A percentile compares a stretch with the other conserved stretches of the same genome.
These are phyloP conservation scores for Limanda limanda DNA, from an alignment of 2,113 vertebrate genomes.

Conservation along the genomic window DNA sequence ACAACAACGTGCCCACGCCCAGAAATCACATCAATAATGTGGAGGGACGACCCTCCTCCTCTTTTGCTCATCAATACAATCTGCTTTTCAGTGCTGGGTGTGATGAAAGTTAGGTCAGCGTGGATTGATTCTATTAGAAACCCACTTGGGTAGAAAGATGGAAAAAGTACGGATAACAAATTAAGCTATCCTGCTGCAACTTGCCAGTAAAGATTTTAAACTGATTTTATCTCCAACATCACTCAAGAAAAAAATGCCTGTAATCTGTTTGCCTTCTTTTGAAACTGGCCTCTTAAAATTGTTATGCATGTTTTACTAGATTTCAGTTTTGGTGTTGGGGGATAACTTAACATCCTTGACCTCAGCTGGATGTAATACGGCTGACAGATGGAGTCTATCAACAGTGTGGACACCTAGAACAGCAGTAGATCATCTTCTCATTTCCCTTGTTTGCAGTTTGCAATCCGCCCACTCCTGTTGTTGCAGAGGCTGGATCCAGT, in stretches of 20 bases:
- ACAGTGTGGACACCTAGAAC: background rate
- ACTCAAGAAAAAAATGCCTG: background rate
- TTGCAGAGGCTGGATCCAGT: background rate
- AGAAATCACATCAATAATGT: background rate
- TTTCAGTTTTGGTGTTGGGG: background rate
- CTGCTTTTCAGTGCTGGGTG: constrained; percentile 15
- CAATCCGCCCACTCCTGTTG: background rate
- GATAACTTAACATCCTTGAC: background rate
- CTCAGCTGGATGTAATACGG: background rate
- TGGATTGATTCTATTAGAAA: constrained; percentile 20
- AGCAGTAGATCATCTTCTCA: background rate
- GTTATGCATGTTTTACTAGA: background rate
- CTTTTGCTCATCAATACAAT: constrained; percentile 23
- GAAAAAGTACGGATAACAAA: background rate
- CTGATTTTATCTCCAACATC: constrained; percentile 10
- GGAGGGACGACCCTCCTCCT: background rate
- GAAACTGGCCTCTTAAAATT: background rate
- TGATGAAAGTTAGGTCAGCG: constrained; percentile 13
- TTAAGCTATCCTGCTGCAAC: background rate
- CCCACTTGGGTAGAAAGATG: background rate
- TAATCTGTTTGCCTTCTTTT: background rate
- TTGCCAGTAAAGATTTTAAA: constrained; percentile 6
- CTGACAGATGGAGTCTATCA: background rate
- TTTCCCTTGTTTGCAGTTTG: background rate
- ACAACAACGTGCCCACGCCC: background rate